Conservation (phyloP, 2,797 vertebrate species). For the Erethizon dorsatum region DNA sequence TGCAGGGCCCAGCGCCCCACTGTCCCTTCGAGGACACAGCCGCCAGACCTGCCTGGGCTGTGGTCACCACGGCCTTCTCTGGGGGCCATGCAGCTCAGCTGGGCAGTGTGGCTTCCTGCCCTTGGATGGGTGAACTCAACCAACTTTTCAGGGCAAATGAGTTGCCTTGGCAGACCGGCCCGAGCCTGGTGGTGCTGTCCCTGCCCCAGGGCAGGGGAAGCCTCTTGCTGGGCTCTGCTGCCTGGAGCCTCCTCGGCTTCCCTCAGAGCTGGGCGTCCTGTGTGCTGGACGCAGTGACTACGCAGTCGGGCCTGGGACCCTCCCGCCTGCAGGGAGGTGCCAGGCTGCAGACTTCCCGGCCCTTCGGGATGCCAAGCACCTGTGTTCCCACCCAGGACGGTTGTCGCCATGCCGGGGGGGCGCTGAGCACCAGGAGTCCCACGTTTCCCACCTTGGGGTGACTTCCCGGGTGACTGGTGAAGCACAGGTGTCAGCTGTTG, state of each 20-base stretch:
- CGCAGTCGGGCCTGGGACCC: not conserved
- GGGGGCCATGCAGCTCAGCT: not conserved
- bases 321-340: not conserved
- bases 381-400: no score
- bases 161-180: slow-evolving; percentile 29
- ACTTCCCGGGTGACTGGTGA: not conserved
- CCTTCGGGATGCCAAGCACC: not conserved
- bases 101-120: slow-evolving; percentile 61
- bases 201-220: not conserved
- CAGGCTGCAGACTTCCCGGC: not conserved
- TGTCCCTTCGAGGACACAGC: not conserved
- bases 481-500: slow-evolving; percentile 68
- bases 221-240: not conserved
- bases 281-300: not conserved
- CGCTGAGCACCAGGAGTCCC: not conserved
- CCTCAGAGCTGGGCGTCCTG: not conserved
- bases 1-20: not conserved
- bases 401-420: no score
- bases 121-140: slow-evolving; percentile 62
- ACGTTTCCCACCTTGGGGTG: not conserved
- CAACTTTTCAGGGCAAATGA: not conserved
- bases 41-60: not conserved
- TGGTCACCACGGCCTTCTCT: not conserved
- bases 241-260: not conserved
- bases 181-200: not conserved